phyloP scores from a whole-genome alignment of 2,113 vertebrate species.

The Sinosuthora webbiana region DNA sequence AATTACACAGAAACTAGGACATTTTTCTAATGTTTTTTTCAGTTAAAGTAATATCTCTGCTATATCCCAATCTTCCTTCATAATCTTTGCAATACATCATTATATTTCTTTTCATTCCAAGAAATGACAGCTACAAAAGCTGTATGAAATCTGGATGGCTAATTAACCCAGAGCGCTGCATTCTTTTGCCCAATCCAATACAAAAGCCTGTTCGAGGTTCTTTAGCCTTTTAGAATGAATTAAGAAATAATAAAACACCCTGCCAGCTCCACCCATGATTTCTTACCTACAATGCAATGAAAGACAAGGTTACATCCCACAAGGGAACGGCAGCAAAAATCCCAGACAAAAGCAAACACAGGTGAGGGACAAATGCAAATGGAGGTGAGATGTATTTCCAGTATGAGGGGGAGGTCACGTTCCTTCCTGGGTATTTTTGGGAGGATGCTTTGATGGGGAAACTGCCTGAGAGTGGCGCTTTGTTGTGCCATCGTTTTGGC shows the following conservation, averaged over 20 bases:
- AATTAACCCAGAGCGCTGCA: neutral
- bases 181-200: neutral
- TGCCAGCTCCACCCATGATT: neutral
- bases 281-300: neutral
- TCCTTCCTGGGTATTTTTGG: neutral
- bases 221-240: neutral
- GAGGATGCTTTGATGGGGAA: neutral
- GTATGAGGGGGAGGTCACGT: neutral
- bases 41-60: conserved; percentile 41
- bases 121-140: conserved; percentile 4
- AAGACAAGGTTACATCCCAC: neutral
- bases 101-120: neutral
- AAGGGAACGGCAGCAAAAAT: neutral
- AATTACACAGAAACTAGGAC: conserved; percentile 42
- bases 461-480: rapidly evolving
- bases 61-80: neutral
- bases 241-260: neutral
- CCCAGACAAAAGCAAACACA: neutral
- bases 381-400: neutral
- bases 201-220: neutral
- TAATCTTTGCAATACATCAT: conserved; percentile 43
- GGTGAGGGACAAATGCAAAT: neutral
- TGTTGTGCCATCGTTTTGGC: neutral
- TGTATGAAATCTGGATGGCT: neutral
- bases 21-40: conserved; percentile 17